Base-by-base conservation (phyloP, 1,140 invertebrate species). In the Octopus sinensis region DNA sequence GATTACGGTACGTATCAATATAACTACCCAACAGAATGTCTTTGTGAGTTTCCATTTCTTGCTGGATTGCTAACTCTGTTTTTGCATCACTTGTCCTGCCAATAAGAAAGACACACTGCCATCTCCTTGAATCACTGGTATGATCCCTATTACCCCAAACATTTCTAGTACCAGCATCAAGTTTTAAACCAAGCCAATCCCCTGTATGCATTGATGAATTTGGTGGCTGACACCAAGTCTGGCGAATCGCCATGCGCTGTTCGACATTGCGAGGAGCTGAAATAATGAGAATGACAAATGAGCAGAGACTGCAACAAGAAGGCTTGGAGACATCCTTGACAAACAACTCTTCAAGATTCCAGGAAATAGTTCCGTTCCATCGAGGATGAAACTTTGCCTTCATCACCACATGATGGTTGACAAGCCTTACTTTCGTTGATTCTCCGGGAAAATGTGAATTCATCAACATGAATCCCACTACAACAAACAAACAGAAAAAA, bases 41-140 rank as follows among this genome's bases (percentile, higher is more conserved):
- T 23, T 83, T 80, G 76, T 84, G 79, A 1, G 68, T 62, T 51
- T 77, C 51, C 23, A 75, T 85, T 80, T 88, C 88, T 75, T 75
- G 51, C 30, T 80, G 76, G 4, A 87, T 13, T 12, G 62, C 43
- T 53, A 51, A 51, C n/a, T 68, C 84, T 30, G 62, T 71, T 17
- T 76, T 79, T 12, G n/a, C 7, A 80, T 79, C 79, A 1, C 81
- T 51, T 17, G 83, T 78, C 71, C 80, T 54, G 73, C 88, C 88
- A 52, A 88, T 80, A 52, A 88, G 79, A 85, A 88, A 88, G 13
- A 88, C 79, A 86, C 87, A 88, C 77, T 86, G 84, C 86, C 86
- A 88, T 4, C 13, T 7, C 68, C 68, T 9, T 43, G 30, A 43
- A 43, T 43, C 30, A 43, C 30, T 3, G 30, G 3, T 43, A 43